Evolutionary conservation across 2,113 vertebrate species (phyloP).

Genomic region (Melozone crissalis): DNA sequence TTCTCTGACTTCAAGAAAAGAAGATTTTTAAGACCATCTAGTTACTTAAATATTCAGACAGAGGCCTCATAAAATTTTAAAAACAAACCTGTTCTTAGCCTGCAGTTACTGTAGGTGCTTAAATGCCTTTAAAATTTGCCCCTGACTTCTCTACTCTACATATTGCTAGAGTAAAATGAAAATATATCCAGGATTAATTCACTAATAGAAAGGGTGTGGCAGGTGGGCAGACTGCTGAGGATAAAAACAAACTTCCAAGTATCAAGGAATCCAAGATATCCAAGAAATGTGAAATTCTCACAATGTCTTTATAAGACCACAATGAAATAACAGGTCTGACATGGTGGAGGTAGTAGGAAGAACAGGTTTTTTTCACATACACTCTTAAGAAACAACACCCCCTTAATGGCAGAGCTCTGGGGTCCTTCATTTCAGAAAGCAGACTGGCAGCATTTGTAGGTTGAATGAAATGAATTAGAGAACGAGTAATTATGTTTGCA

Average conservation of each 20-base stretch:
- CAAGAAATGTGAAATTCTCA: not conserved
- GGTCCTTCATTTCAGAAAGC: not conserved
- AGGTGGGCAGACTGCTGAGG: not conserved
- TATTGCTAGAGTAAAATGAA: not conserved
- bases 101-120: not conserved
- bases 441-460: conserved; percentile 1
- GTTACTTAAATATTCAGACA: not conserved
- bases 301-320: not conserved
- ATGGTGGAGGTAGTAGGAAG: not conserved
- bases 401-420: not conserved
- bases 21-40: not conserved
- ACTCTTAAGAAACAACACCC: not conserved
- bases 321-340: not conserved
- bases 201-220: not conserved
- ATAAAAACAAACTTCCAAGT: not conserved
- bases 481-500: conserved; percentile 61
- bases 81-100: not conserved
- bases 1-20: not conserved
- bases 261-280: not conserved
- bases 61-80: not conserved
- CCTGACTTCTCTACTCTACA: not conserved
- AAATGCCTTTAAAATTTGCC: not conserved
- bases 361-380: not conserved
- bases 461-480: conserved; percentile 48
- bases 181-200: not conserved